These are phyloP conservation scores for Adrianichthys oophorus DNA, from an alignment of 2,797 vertebrate genomes.

Conservation along the genomic window DNA sequence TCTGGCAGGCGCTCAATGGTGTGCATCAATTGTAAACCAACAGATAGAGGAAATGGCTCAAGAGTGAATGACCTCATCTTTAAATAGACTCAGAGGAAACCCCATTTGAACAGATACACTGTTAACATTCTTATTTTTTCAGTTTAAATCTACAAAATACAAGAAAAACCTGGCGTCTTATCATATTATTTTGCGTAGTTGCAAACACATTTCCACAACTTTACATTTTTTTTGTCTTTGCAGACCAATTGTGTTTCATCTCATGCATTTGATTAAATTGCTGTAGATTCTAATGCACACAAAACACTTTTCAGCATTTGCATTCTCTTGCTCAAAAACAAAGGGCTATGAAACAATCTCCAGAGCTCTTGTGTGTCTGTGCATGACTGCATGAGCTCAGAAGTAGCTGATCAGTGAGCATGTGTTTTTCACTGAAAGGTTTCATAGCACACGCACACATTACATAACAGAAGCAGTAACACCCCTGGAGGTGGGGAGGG, in stretches of 20 bases:
- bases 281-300: conserved; percentile 2
- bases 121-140: no score
- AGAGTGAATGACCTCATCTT: no score
- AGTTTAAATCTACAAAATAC: no score
- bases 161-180: no score
- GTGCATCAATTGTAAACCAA: no score
- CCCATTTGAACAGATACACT: no score
- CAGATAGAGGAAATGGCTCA: no score
- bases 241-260: conserved; percentile 25
- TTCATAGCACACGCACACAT: conserved; percentile 73
- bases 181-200: no score
- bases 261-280: conserved; percentile 25
- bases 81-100: no score
- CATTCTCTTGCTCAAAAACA: conserved; percentile 23
- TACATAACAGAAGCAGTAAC: conserved; percentile 71
- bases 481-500: conserved; percentile 33
- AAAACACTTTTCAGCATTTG: conserved; percentile 17
- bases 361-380: conserved; percentile 21
- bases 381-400: conserved; percentile 11
- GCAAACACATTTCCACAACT: background rate
- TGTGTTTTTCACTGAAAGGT: conserved; percentile 71
- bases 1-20: no score
- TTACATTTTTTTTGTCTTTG: conserved; percentile 6
- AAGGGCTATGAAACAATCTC: conserved; percentile 36
- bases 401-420: conserved; percentile 54